Percentiles rank a stretch among this genome's conserved stretches.
Evolutionary conservation across 92 coral and sea anemone genomes (phyloP).

Genomic region (Phenganax marumi): DNA sequence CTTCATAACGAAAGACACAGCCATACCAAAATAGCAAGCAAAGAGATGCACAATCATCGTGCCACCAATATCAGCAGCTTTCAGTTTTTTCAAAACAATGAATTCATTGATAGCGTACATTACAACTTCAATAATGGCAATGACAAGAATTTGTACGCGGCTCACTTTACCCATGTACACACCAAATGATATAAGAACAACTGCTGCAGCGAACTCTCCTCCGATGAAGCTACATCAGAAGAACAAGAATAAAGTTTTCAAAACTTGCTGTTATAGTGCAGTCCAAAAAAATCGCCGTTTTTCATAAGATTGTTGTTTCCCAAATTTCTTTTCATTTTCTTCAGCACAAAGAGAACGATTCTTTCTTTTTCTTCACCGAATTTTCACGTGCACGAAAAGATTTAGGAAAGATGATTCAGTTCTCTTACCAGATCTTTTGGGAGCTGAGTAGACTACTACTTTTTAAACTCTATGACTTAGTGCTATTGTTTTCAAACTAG

Average conservation of each 20-base stretch:
- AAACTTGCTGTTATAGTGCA: not conserved
- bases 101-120: conserved; percentile 66
- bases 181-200: conserved; percentile 67
- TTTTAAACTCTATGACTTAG: too few species aligned
- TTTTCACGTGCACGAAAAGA: too few species aligned
- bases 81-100: conserved; percentile 58
- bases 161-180: conserved; percentile 73
- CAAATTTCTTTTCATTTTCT: too few species aligned
- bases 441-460: too few species aligned
- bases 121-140: conserved; percentile 56
- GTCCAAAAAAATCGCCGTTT: too few species aligned
- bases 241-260: conserved; percentile 23
- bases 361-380: too few species aligned
- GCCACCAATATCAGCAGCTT: conserved; percentile 65
- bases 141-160: conserved; percentile 66
- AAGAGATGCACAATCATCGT: conserved; percentile 61
- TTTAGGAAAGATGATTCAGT: too few species aligned
- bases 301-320: too few species aligned
- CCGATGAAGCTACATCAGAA: conserved; percentile 58
- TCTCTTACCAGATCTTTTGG: too few species aligned
- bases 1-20: conserved; percentile 52
- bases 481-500: too few species aligned
- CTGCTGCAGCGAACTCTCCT: conserved; percentile 69
- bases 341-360: too few species aligned
- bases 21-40: conserved; percentile 70